Base-by-base conservation (phyloP, 1,140 invertebrate genomes). In the Hycleus cichorii region DNA sequence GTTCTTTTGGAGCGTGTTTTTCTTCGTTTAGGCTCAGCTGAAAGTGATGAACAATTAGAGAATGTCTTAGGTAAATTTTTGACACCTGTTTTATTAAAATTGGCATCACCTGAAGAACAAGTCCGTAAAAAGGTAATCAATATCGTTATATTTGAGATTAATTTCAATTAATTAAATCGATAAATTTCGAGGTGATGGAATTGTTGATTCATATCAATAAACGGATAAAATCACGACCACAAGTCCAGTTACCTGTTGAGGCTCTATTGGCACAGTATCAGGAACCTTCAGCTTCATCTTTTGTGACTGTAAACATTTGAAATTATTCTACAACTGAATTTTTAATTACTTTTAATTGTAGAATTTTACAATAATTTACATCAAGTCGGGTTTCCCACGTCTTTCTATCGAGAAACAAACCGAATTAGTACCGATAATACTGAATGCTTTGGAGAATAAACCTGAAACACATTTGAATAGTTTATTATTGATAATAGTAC, bases 291-390 rank as follows among this genome's bases (percentile, higher is more conserved):
- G 83, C 86, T 5, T 88, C 87, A 66, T 86, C 87, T 49, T 93
- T 93, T 79, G 85, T 93, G 52, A 88, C 86, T 68, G 89, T 91
- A 80, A 43, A 44, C 18, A 47, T 11, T 44, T 46, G 47, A 38
- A 42, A 48, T 46, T 38, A 47, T 53, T 45, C 10, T 45, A 8
- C n/a, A 45, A 32, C 25, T 5, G 42, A 9, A 42, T 25, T 38
- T 5, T 69, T 18, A 18, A 18, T 18, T 18, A 18, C 18, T 18
- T 18, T 63, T 73, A 61, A 67, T 81, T 84, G 25, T 77, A 94
- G 86, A 97, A 97, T 76, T 95, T 97, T 72, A 88, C 90, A 44
- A 91, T 95, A 51, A 92, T 96, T 68, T 97, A 95, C 69, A 89
- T 96, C 44, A 93, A 91, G 74, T 83, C 95, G 82, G 92, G 93